Percentiles rank a stretch among this genome's conserved stretches.
Evolutionary conservation across 2,113 vertebrate species (phyloP).

Genomic region (Phylloscopus trochiloides): DNA sequence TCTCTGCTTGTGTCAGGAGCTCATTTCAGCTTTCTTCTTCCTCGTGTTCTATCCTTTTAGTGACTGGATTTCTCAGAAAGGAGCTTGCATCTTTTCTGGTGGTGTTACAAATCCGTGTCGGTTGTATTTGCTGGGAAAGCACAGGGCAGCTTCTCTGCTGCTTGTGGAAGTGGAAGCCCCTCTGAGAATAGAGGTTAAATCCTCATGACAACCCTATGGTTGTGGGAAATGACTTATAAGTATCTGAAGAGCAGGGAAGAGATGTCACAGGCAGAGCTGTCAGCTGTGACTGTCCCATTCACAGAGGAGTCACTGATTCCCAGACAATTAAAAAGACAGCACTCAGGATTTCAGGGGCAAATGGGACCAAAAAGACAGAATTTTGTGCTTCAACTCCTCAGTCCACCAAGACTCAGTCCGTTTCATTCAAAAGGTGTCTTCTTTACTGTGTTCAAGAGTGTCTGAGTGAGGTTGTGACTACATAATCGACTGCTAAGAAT

Average conservation of each 20-base stretch:
- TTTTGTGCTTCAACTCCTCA: background rate
- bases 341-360: background rate
- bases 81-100: background rate
- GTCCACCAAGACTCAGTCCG: background rate
- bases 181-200: background rate
- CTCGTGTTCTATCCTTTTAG: background rate
- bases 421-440: background rate
- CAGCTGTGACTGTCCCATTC: background rate
- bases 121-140: background rate
- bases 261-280: background rate
- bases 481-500: background rate
- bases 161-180: background rate
- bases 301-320: background rate
- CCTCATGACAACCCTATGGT: conserved; percentile 9
- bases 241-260: background rate
- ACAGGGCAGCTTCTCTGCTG: background rate
- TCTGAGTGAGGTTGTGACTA: background rate
- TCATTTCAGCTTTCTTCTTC: background rate
- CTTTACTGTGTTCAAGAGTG: background rate
- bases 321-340: background rate
- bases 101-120: rapidly evolving
- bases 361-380: background rate
- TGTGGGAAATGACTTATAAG: background rate
- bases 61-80: background rate
- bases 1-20: background rate